Evolutionary conservation across 2,797 vertebrate genomes (phyloP).

Genomic region (Hemitrygon akajei): DNA sequence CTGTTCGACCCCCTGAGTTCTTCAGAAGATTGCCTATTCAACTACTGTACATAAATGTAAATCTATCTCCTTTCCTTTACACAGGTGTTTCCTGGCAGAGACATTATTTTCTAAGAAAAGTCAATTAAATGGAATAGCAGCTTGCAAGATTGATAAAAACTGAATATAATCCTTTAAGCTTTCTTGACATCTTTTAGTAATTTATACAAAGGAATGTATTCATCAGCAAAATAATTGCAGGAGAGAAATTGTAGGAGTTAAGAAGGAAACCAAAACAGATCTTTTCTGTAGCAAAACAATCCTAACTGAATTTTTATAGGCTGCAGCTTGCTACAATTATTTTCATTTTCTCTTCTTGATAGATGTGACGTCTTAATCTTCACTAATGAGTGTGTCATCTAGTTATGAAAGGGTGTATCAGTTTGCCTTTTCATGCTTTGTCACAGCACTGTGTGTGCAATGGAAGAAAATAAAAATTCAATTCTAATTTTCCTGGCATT

Average conservation of each 20-base stretch:
- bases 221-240: not conserved
- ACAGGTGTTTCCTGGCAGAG: not conserved
- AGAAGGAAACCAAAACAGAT: not conserved
- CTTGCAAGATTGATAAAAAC: not conserved
- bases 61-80: too few species aligned
- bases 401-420: not conserved
- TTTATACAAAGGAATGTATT: not conserved
- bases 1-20: too few species aligned
- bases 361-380: not conserved
- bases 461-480: not conserved
- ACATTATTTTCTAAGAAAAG: not conserved
- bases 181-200: conserved; percentile 7
- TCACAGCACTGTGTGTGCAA: not conserved
- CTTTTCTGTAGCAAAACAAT: not conserved
- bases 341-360: not conserved
- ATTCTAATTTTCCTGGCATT: not conserved
- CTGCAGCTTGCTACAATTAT: not conserved
- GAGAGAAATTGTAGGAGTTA: not conserved
- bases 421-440: not conserved
- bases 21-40: too few species aligned
- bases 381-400: not conserved
- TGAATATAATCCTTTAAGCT: conserved; percentile 20
- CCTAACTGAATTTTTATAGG: not conserved
- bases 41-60: too few species aligned
- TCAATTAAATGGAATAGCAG: not conserved